Conservation (phyloP, 2,113 vertebrate genomes). For the Albula goreensis region DNA sequence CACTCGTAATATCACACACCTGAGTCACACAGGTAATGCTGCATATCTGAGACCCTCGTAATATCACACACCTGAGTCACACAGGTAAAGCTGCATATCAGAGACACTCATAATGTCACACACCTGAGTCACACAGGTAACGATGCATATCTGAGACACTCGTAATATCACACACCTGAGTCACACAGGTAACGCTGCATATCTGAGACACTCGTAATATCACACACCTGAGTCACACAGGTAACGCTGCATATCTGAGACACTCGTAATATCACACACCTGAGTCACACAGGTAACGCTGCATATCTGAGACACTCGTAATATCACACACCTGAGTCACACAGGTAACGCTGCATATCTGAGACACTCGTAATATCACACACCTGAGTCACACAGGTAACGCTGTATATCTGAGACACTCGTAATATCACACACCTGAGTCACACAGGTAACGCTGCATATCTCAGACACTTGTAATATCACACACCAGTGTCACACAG, state of each 20-base stretch:
- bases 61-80: background rate
- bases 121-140: background rate
- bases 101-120: background rate
- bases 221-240: conserved; percentile 6
- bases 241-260: background rate
- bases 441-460: background rate
- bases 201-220: background rate
- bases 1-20: background rate
- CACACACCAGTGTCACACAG: background rate
- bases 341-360: background rate
- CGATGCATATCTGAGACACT: background rate
- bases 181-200: background rate
- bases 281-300: background rate
- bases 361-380: background rate
- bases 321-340: conserved; percentile 2
- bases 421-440: background rate
- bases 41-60: too few relatives aligned
- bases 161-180: background rate
- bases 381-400: background rate
- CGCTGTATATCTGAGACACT: background rate
- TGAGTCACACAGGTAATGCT: background rate
- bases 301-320: too few relatives aligned
- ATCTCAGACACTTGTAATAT: background rate
- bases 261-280: background rate
- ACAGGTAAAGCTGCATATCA: background rate